Base-by-base conservation (phyloP, 2,888 invertebrate genomes). In the Lasioglossum vierecki region DNA sequence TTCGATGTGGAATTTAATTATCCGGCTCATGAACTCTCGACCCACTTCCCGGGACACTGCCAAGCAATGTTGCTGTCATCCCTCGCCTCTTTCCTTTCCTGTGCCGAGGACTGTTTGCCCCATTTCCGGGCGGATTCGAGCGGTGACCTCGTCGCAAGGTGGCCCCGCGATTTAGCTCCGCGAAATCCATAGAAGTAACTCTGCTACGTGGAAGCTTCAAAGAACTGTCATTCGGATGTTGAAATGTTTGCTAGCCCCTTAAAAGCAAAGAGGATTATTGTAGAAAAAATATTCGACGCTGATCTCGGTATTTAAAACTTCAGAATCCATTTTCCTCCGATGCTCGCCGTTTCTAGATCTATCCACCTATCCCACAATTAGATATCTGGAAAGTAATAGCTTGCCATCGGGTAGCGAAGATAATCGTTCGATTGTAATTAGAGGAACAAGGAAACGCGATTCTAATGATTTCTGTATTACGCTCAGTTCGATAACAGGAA, bases 1-100 rank as follows among this genome's bases (percentile, higher is more conserved):
- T 93, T 94, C 92, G 89, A 88, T 76, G 86, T 90, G 92, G 93
- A 93, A 94, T 94, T 94, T 91, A 93, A 94, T 94, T 93, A 93
- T 91, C 88, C 91, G 91, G 85, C 88, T 90, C 87, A 88, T 93
- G 94, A 94, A 93, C 93, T 93, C 92, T 93, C 91, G 94, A 92
- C 93, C 93, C 91, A 94, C 93, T 94, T 94, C 82, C 81, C 81
- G 75, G 44, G 49, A 72, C 68, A 80, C 66, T 83, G 60, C 70
- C 82, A 78, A 76, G 74, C 74, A 46, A 57, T 84, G 68, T 85
- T 83, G 77, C 85, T 79, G 84, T 76, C 77, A 76, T 80, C 78
- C 66, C 73, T 75, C 53, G 63, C 22, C 60, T 80, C 79, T 74
- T 79, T 77, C 80, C 66, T 78, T 76, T 39, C 41, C 75, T 82